Base-by-base conservation (phyloP, 2,797 vertebrate species). In the Acipenser oxyrinchus region DNA sequence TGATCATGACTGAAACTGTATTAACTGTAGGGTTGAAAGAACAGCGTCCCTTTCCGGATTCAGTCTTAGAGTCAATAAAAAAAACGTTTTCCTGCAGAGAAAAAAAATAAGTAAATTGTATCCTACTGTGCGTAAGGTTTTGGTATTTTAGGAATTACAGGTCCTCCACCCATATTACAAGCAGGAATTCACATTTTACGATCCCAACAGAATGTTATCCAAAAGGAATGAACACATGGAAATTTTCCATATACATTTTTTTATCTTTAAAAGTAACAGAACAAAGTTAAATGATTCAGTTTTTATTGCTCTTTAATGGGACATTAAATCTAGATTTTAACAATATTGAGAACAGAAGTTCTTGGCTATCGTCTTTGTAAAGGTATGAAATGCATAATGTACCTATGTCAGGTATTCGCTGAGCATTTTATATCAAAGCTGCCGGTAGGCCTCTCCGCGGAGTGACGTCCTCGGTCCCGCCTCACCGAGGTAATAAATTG, bases 1-100 rank as follows among this genome's bases (percentile, higher is more conserved):
- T 98, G 81, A 98, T 94, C 96, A 98, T 98, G 76, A 98, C 89
- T 57, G 96, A 98, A 61, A 95, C 95, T 0, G 96, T 98, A 69
- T 99, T 97, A 77, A 97, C 94, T 66, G 82, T 91, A 8, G 96
- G 96, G 69, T 96, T 99, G 87, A 99, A 99, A 74, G 96, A 99
- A 73, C 96, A 98, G 68, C 96, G 89, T 62, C 96, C 96, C 79
- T 99, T 99, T 60, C 96, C 96, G 11, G 95, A 95, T 83, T 99
- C 96, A 15, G 86, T 89, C 76, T 87, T 92, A 6, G 94, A 95
- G 83, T 97, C 94, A 0, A 99, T 93, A 75, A 92, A 79, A 81
- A 99, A 98, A 68, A 93, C 78, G 81, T 93, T 93, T 60, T 99
- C 96, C 96, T 98, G 88, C 68, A 78, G 81, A 62, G 62, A 0